Evolutionary conservation across 2,888 invertebrate species (phyloP), one percentile per base, ranked within the genome.

Genomic region (Brachyptera putata): DNA sequence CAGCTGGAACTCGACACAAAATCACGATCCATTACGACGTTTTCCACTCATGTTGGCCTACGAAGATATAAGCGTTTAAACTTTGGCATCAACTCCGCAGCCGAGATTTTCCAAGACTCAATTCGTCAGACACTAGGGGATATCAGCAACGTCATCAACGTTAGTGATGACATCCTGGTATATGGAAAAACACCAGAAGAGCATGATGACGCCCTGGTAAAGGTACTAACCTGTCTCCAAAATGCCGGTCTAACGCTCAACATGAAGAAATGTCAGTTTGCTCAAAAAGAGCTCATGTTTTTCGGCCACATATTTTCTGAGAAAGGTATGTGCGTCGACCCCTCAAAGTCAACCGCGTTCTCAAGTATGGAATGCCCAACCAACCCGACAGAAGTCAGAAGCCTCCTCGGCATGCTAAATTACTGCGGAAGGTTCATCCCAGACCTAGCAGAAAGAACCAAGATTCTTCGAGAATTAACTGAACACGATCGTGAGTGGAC

Each of bases 281-380:
- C n/a, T n/a, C 50, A 30, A 50, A n/a, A 30, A n/a, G 34, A 50
- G 16, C 49, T 25, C 7, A 30, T 30, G n/a, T 50, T 50, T 34
- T 50, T 50, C 30, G 50, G 50, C 11, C 34, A 50, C 14, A 3
- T 30, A 2, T 50, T 50, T n/a, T 50, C 50, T 11, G 13, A 13
- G 11, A n/a, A 14, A 18, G 43, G 43, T 2, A 3, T 43, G 11
- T 2, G 21, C 14, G 43, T 11, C 3, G 43, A 43, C 21, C 43
- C 43, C 14, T 3, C 2, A 9, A 43, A 43, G 43, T 11, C 21
- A 3, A 3, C 16, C 4, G 43, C 43, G 43, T 21, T 43, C 43
- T 3, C 7, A 18, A 21, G 2, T 11, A 2, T 43, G 3, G 21
- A 18, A 43, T 11, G 3, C 21, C 43, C 43, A 9, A 3, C 14